Base-by-base conservation (phyloP, 2,113 vertebrate species). In the Sylvilagus bachmani region DNA sequence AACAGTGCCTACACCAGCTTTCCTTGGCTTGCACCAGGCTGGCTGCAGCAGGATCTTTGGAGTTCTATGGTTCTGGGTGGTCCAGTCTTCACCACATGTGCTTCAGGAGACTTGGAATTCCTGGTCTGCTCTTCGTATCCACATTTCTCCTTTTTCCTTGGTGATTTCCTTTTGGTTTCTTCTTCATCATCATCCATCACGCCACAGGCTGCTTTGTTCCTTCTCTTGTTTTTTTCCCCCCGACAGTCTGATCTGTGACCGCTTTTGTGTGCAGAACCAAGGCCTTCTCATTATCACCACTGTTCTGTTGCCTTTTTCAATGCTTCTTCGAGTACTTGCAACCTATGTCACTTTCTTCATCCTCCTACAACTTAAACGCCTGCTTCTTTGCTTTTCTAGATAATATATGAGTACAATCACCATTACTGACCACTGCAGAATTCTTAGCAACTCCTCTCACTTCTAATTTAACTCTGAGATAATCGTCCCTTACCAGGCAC, bases 401-500 rank as follows among this genome's bases (percentile, higher is more conserved):
- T 51, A 25, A 1, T 14, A 87, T 51, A 16, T 62, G 29, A 89
- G 86, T 77, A 58, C 80, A 14, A 1, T 91, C 77, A 55, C 61
- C 97, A 88, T 97, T 97, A 44, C 75, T 95, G 19, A 6, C 2
- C 2, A 95, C 49, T 73, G 97, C 75, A 10, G 61, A 78, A 38
- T 94, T 96, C 71, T 97, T 97, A 77, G 86, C 31, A 1, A 83
- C 49, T 51, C 38, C 88, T 36, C 97, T 25, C 10, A 98, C 98
- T 93, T 98, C 98, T 97, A 98, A 73, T 51, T 98, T 98, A 33
- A 99, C 98, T 93, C 98, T 99, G 95, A 99, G 98, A 86, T 97
- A 98, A 97, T 99, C 99, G 98, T 99, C 99, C 3, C 99, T 98
- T 44, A 99, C 98, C 22, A 99, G 97, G 22, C 98, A 98, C 58